phyloP scores from a whole-genome alignment of 1,140 invertebrate species.

The Oscheius sp. region DNA sequence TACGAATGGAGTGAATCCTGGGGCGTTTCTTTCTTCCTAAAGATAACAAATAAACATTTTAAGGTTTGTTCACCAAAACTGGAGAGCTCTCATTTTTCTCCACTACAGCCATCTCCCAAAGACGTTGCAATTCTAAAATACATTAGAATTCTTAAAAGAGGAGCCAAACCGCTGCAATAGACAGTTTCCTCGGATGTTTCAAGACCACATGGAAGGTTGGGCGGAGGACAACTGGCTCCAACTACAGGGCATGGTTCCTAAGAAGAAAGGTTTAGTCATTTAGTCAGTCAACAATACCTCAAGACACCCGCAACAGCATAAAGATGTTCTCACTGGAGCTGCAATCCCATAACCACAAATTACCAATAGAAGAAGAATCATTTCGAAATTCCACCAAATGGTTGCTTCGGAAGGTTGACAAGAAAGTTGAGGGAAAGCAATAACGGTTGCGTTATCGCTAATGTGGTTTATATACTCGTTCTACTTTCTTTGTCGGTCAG shows the following conservation, averaged over 20 bases:
- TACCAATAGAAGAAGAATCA: background rate
- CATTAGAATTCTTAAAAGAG: background rate
- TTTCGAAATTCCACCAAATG: background rate
- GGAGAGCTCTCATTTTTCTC: no score
- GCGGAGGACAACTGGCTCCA: slow-evolving; percentile 10
- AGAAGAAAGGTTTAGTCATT: background rate
- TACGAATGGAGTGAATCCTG: no score
- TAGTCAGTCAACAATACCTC: background rate
- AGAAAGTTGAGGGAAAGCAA: background rate
- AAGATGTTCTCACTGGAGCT: slow-evolving; percentile 13
- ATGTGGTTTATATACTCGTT: background rate
- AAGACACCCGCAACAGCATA: slow-evolving; percentile 17
- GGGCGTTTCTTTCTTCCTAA: no score
- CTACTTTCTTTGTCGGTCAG: slow-evolving; percentile 6
- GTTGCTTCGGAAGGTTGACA: background rate
- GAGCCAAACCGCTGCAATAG: background rate
- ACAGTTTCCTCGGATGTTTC: background rate
- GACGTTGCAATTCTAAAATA: slow-evolving; percentile 5
- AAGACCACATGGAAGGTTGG: background rate
- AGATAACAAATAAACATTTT: no score
- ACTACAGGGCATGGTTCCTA: slow-evolving; percentile 20
- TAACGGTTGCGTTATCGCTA: background rate
- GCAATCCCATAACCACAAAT: background rate
- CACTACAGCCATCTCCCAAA: background rate
- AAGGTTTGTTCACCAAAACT: no score